Percentiles rank a stretch among this genome's conserved stretches.
Evolutionary conservation across 2,888 invertebrate genomes (phyloP).

Genomic region (Pelosia muscerda): DNA sequence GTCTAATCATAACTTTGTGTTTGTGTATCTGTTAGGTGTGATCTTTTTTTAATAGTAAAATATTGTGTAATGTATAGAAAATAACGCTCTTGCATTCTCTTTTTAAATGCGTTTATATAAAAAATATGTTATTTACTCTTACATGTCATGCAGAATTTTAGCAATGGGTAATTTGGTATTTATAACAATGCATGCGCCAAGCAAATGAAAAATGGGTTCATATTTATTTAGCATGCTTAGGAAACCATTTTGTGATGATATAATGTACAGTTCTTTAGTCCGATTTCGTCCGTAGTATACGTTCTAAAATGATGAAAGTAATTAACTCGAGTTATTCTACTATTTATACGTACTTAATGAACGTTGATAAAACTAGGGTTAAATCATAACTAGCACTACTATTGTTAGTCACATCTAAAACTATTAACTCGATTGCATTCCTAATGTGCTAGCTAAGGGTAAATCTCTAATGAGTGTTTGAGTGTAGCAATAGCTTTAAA

Average conservation of each 20-base stretch:
- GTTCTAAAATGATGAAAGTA: slow-evolving; percentile 5
- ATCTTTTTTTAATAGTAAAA: slow-evolving; percentile 44
- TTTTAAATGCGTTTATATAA: background rate
- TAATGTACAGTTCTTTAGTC: background rate
- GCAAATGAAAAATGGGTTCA: slow-evolving; percentile 55
- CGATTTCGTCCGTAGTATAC: background rate
- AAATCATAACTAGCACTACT: background rate
- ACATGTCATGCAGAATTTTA: slow-evolving; percentile 44
- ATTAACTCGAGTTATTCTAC: background rate
- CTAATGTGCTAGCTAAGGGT: slow-evolving; percentile 64
- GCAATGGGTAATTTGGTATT: slow-evolving; percentile 23
- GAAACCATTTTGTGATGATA: slow-evolving; percentile 11
- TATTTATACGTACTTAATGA: background rate
- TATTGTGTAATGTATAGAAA: slow-evolving; percentile 43
- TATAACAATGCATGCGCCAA: slow-evolving; percentile 57
- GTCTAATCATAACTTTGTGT: slow-evolving; percentile 65
- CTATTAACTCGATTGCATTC: slow-evolving; percentile 38
- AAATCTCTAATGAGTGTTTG: slow-evolving; percentile 75
- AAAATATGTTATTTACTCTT: slow-evolving; percentile 27
- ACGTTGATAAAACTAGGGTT: background rate
- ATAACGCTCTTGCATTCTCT: slow-evolving; percentile 16
- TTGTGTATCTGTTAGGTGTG: slow-evolving; percentile 51
- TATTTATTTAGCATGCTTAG: slow-evolving; percentile 41
- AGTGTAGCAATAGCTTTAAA: slow-evolving; percentile 75
- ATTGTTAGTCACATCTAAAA: slow-evolving; percentile 3